Evolutionary conservation across 2,888 invertebrate genomes (phyloP), one percentile per base, ranked within the genome.

Genomic region (Lasioglossum leucozonium): DNA sequence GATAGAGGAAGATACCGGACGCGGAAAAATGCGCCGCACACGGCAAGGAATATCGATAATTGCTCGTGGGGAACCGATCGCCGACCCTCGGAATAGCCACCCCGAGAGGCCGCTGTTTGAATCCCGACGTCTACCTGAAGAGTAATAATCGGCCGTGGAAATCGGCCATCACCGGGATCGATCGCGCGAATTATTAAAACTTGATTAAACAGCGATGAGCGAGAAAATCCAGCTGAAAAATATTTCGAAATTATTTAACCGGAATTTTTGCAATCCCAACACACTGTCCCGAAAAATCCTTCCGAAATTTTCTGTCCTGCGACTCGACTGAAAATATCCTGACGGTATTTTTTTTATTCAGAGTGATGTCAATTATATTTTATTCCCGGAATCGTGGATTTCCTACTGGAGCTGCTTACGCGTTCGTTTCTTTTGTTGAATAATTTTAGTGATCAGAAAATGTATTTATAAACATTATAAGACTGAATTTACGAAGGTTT

Each of bases 11-110:
- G 84, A 62, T 81, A 78, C 84, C 30, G 62, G 62, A 73, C 72
- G 55, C 26, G 51, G 72, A 69, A 84, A 73, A 83, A 78, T 73
- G 73, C 73, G 47, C 47, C 72, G 72, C 72, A 34, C 34, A 47
- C 72, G 47, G 47, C 72, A 34, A 84, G 78, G 75, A 75, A 83
- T 67, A 76, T 81, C 72, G 81, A 81, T 86, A 81, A 80, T 84
- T 79, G 75, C 58, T 81, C 76, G 78, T 83, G 81, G 72, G 75
- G 81, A 85, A 83, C 79, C 85, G 83, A 79, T 77, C 79, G 58
- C 58, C 10, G 34, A 30, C 51, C 74, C 37, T 55, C 44, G 76
- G 67, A 81, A 81, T 73, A 73, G 34, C 65, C 51, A 34, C 42
- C 34, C 65, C 30, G 67, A 37, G 42, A 26, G 30, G 47, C 10